phyloP scores from a whole-genome alignment of 2,888 invertebrate genomes.

The Celastrina argiolus region DNA sequence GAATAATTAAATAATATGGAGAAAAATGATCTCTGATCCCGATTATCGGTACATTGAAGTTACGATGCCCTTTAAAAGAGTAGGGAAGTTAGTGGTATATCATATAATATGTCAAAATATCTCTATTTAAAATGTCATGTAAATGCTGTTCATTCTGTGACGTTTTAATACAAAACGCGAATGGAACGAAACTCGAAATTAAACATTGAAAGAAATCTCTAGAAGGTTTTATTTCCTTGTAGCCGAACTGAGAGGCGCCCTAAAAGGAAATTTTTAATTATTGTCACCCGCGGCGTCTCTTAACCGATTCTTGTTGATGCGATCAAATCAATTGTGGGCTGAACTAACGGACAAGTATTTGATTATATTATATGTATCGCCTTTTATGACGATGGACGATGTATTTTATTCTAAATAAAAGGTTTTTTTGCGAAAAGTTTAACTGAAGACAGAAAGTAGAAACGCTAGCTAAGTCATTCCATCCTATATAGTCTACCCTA shows the following conservation, averaged over 20 bases:
- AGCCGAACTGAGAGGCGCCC: not conserved
- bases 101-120: no score
- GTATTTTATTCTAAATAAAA: not conserved
- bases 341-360: not conserved
- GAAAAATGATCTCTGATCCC: no score
- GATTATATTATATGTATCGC: not conserved
- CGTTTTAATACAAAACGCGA: no score
- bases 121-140: no score
- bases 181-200: not conserved
- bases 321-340: slow-evolving; percentile 3
- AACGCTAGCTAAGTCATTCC: no score
- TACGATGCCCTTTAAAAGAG: no score
- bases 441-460: no score
- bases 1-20: no score
- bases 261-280: slow-evolving; percentile 1
- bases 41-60: no score
- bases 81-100: no score
- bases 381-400: not conserved
- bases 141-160: no score
- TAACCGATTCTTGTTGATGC: slow-evolving; percentile 11
- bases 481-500: no score
- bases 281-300: not conserved
- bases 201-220: not conserved
- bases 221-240: not conserved
- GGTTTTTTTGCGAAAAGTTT: not conserved